phyloP scores from a whole-genome alignment of 2,888 invertebrate species.

The Danaus chrysippus region DNA sequence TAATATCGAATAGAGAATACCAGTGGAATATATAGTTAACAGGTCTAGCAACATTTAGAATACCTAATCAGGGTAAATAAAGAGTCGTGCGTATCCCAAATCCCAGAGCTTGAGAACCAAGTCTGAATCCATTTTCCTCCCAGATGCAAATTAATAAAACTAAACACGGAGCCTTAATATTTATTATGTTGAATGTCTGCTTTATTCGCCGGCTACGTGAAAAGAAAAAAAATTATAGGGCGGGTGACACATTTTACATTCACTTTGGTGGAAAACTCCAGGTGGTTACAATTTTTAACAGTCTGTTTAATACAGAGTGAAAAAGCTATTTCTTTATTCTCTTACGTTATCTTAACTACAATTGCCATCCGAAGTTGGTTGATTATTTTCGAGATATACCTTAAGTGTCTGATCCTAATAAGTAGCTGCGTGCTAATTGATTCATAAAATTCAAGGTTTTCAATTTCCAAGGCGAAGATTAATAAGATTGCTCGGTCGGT shows the following conservation, averaged over 20 bases:
- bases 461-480: slow-evolving; percentile 68
- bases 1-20: background rate
- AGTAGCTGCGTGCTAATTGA: slow-evolving; percentile 44
- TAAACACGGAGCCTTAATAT: slow-evolving; percentile 12
- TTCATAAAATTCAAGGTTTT: slow-evolving; percentile 68
- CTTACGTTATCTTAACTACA: slow-evolving; percentile 28
- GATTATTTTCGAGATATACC: background rate
- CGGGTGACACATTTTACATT: slow-evolving; percentile 52
- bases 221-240: slow-evolving; percentile 30
- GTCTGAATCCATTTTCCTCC: slow-evolving; percentile 8
- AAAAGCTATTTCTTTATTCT: slow-evolving; percentile 17
- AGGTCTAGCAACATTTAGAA: slow-evolving; percentile 1
- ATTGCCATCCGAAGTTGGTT: slow-evolving; percentile 23
- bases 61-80: slow-evolving; percentile 1
- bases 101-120: background rate
- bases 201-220: slow-evolving; percentile 16
- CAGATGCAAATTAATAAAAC: slow-evolving; percentile 10
- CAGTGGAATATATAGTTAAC: background rate
- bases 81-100: slow-evolving; percentile 2
- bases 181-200: slow-evolving; percentile 15
- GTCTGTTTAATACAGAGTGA: slow-evolving; percentile 13
- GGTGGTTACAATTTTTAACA: slow-evolving; percentile 26
- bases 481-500: slow-evolving; percentile 69
- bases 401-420: slow-evolving; percentile 28
- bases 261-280: slow-evolving; percentile 49